phyloP scores from a whole-genome alignment of 2,113 vertebrate species.

The Anolis carolinensis region DNA sequence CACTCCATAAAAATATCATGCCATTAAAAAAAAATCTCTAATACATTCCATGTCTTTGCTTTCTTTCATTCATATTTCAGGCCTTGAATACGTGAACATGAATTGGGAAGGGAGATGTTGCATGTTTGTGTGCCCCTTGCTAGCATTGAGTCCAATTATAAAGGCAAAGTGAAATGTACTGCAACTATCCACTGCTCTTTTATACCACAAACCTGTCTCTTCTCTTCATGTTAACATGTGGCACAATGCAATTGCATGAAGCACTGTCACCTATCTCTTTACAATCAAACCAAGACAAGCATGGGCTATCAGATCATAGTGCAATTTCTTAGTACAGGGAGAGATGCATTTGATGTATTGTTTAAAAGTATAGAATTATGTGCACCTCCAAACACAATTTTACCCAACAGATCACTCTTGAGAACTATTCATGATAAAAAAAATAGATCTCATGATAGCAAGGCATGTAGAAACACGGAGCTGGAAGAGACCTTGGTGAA shows the following conservation, averaged over 20 bases:
- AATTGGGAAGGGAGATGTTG: background rate
- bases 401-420: conserved; percentile 5
- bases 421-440: background rate
- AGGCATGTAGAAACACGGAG: background rate
- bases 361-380: background rate
- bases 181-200: background rate
- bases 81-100: background rate
- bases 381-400: conserved; percentile 15
- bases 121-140: background rate
- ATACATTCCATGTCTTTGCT: background rate
- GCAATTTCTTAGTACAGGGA: too few relatives aligned
- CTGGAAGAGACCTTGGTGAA: background rate
- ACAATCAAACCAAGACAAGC: background rate
- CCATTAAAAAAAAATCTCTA: background rate
- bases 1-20: background rate
- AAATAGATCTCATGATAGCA: background rate
- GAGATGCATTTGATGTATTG: background rate
- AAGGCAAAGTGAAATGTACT: background rate
- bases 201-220: background rate
- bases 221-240: background rate
- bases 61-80: background rate
- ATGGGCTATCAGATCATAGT: too few relatives aligned
- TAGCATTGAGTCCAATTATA: background rate
- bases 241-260: background rate
- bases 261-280: background rate